These are phyloP conservation scores for Papilio xuthus DNA, from an alignment of 1,140 invertebrate species.

Conservation along the genomic window DNA sequence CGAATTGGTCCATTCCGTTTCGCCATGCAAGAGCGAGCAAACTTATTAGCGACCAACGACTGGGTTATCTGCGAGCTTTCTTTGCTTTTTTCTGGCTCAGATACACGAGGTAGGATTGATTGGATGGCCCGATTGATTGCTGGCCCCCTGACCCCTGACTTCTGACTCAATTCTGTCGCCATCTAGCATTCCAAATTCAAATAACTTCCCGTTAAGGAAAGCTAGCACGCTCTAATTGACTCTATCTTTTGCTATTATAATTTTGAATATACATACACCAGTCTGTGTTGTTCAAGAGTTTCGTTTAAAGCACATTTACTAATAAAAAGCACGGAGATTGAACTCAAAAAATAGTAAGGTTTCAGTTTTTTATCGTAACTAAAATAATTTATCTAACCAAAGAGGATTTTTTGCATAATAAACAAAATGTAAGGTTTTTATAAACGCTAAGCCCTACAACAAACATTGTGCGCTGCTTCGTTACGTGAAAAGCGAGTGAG, in stretches of 20 bases:
- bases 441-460: constrained; percentile 17
- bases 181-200: constrained; percentile 13
- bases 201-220: constrained; percentile 20
- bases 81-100: constrained; percentile 67
- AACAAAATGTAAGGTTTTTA: constrained; percentile 24
- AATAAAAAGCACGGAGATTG: no score
- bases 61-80: constrained; percentile 62
- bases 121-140: constrained; percentile 60
- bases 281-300: no score
- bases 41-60: constrained; percentile 69
- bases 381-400: no score
- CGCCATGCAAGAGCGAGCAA: constrained; percentile 72
- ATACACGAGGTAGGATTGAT: constrained; percentile 56
- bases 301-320: no score
- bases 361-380: no score
- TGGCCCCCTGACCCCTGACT: constrained; percentile 44
- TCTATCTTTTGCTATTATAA: not conserved
- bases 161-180: constrained; percentile 54
- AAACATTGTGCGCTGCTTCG: constrained; percentile 34
- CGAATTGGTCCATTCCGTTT: constrained; percentile 70
- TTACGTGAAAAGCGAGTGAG: constrained; percentile 45
- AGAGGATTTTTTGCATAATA: not conserved
- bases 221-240: not conserved
- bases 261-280: not conserved
- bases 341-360: no score